Percentiles rank a stretch among this genome's conserved stretches.
Conservation (phyloP, 2,797 vertebrate genomes). For the Etheostoma nigrum region DNA sequence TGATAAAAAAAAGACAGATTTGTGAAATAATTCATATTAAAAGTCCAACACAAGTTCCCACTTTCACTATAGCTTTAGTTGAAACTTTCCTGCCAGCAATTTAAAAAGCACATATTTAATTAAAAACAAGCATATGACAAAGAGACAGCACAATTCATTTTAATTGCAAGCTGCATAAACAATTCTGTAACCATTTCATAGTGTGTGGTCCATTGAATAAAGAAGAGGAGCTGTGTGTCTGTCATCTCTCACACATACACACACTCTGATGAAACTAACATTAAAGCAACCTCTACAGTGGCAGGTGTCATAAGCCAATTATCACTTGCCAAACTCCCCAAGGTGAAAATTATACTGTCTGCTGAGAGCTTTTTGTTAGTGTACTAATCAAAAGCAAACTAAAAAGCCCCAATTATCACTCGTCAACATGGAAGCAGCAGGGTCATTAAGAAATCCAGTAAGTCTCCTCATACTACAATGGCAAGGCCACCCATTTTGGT, state of each 20-base stretch:
- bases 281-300: slow-evolving; percentile 55
- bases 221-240: slow-evolving; percentile 38
- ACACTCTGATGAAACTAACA: slow-evolving; percentile 51
- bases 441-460: slow-evolving; percentile 44
- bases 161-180: slow-evolving; percentile 43
- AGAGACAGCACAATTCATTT: slow-evolving; percentile 42
- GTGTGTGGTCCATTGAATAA: slow-evolving; percentile 21
- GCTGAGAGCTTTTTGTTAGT: slow-evolving; percentile 57
- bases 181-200: slow-evolving; percentile 19
- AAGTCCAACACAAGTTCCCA: slow-evolving; percentile 2
- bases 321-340: slow-evolving; percentile 52
- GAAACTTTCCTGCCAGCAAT: neutral
- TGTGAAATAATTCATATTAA: neutral
- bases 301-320: slow-evolving; percentile 66
- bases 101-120: slow-evolving; percentile 8
- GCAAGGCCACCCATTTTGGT: neutral
- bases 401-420: slow-evolving; percentile 59
- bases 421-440: slow-evolving; percentile 27
- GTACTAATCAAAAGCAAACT: slow-evolving; percentile 44
- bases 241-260: slow-evolving; percentile 14
- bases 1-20: neutral
- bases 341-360: slow-evolving; percentile 55
- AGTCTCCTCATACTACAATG: neutral
- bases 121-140: slow-evolving; percentile 14
- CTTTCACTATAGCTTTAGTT: neutral